Conservation (phyloP, 2,797 vertebrate genomes). For the Parotocinclus haroldoi region DNA sequence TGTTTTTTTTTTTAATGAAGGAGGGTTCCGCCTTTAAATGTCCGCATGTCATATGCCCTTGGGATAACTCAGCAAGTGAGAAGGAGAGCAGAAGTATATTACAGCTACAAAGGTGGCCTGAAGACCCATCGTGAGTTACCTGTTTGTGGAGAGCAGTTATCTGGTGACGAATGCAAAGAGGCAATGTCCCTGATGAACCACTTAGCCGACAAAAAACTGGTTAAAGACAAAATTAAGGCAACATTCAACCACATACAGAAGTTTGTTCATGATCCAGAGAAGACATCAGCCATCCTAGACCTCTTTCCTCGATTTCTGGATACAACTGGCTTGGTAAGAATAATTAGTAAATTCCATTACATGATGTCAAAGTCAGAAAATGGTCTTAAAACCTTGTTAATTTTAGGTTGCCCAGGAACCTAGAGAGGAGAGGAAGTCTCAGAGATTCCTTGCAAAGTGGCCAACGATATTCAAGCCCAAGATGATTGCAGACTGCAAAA, state of each 20-base stretch:
- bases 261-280: conserved; percentile 33
- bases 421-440: conserved; percentile 27
- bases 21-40: too few species aligned
- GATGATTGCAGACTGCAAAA: conserved; percentile 27
- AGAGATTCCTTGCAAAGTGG: conserved; percentile 39
- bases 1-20: too few species aligned
- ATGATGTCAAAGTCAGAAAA: background rate
- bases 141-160: conserved; percentile 27
- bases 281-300: conserved; percentile 39
- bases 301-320: conserved; percentile 38
- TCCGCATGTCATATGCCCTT: too few species aligned
- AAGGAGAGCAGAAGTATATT: background rate
- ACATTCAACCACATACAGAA: conserved; percentile 40
- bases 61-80: too few species aligned
- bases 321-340: conserved; percentile 43
- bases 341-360: conserved; percentile 13
- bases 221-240: conserved; percentile 40
- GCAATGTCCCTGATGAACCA: conserved; percentile 38
- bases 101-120: conserved; percentile 21
- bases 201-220: conserved; percentile 20
- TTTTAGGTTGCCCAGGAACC: conserved; percentile 44
- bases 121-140: conserved; percentile 22
- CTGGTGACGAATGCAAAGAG: conserved; percentile 39
- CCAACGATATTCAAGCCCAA: conserved; percentile 35
- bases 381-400: conserved; percentile 12